Evolutionary conservation across 92 coral and sea anemone genomes (phyloP), one percentile per base, ranked within the genome.

Genomic region (Porites lobata): DNA sequence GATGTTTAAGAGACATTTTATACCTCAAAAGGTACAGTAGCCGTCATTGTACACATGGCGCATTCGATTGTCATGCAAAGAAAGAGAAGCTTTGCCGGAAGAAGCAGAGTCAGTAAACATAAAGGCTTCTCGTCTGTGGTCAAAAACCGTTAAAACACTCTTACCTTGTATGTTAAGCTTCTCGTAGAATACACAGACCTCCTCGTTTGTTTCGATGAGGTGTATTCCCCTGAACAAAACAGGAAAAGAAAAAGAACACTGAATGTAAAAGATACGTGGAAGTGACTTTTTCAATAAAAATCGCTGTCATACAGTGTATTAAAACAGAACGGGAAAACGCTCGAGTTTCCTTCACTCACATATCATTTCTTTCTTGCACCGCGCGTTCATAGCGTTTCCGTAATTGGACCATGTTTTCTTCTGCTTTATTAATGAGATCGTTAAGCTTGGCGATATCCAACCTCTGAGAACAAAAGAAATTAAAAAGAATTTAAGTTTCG

Each of bases 131-230:
- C 54, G 5, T 61, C 22, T 15, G 69, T 43, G 21, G 17, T 13
- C 10, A 69, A 9, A 21, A 43, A 4, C 11, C 2, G 22, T 12
- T n/a, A 32, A 5, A 7, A 50, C 19, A 29, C 26, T 22, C 87
- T 78, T 75, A 97, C 99, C 99, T 97, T 97, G 99, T 71, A 97
- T 96, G 85, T 97, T 97, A 18, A 97, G 87, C 75, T 96, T 97
- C 79, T 97, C 99, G 80, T 97, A 97, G 78, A 97, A 97, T 21
- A 97, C 99, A 72, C 99, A 97, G 12, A 97, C 99, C 91, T 97
- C 99, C 91, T 97, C 99, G 78, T 97, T 97, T 69, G 98, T 89
- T 93, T 97, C 99, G 65, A 97, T 97, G 14, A 97, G 93, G 32
- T 91, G 94, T 57, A 97, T 97, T 53, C 99, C 99, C 96, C 99